These are phyloP conservation scores for Pogonocichla stellata DNA, from an alignment of 2,113 vertebrate genomes.

Conservation along the genomic window DNA sequence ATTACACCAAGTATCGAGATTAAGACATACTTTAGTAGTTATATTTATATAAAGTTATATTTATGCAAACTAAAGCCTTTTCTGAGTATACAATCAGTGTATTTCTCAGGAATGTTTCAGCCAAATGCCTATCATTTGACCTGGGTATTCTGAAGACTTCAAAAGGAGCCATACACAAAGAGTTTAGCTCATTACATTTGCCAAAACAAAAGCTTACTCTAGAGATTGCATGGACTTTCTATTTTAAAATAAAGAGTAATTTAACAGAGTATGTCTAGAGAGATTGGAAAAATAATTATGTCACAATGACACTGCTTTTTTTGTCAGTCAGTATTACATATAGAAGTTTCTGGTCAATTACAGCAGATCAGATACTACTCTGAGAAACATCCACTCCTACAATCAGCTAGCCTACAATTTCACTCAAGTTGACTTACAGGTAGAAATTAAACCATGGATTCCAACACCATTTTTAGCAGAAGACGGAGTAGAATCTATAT, in stretches of 20 bases:
- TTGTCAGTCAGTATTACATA: neutral
- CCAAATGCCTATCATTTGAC: neutral
- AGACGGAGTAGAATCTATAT: neutral
- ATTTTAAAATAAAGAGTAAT: neutral
- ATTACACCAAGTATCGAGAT: neutral
- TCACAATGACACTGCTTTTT: neutral
- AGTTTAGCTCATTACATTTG: neutral
- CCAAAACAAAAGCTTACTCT: neutral
- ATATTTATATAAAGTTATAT: neutral
- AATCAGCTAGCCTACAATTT: neutral
- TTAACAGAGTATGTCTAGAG: neutral
- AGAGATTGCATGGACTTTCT: neutral
- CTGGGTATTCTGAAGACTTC: neutral
- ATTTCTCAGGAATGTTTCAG: neutral
- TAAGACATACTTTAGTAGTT: neutral
- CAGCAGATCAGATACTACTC: neutral
- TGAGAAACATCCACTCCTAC: neutral
- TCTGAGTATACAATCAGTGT: neutral
- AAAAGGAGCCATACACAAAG: neutral
- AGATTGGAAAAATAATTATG: neutral
- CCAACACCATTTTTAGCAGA: neutral
- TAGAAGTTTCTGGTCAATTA: neutral
- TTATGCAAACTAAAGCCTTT: neutral
- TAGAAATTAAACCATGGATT: neutral
- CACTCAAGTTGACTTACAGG: neutral